phyloP scores from a whole-genome alignment of 2,797 vertebrate species.

The Gallinago stenura region DNA sequence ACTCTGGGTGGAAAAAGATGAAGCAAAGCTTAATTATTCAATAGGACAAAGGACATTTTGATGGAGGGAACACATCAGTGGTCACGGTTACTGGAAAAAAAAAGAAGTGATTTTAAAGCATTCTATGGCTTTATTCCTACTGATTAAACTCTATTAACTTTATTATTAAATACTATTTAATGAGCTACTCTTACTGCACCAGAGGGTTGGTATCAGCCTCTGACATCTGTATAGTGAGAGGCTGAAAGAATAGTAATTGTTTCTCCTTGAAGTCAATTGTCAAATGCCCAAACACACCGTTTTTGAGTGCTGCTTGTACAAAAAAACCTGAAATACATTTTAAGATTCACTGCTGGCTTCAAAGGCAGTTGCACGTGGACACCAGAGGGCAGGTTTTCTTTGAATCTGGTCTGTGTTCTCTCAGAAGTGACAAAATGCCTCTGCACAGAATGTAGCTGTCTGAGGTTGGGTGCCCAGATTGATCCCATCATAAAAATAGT shows the following conservation, averaged over 20 bases:
- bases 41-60: background rate
- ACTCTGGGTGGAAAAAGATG: background rate
- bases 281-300: background rate
- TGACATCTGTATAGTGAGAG: background rate
- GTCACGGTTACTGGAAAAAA: background rate
- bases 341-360: background rate
- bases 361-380: background rate
- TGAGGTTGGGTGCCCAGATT: background rate
- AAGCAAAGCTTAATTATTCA: slow-evolving; percentile 26
- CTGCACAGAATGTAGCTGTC: background rate
- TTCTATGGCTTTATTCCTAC: background rate
- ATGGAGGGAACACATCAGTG: background rate
- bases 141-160: background rate
- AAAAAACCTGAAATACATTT: background rate
- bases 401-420: background rate
- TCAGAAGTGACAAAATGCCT: background rate
- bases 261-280: background rate
- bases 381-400: background rate
- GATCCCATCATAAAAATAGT: background rate
- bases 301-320: background rate
- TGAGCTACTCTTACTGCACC: background rate
- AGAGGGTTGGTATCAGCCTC: background rate
- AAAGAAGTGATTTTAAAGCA: background rate
- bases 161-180: background rate
- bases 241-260: background rate